Conservation (phyloP, 2,888 invertebrate genomes). For the Monoplex corrugatus region DNA sequence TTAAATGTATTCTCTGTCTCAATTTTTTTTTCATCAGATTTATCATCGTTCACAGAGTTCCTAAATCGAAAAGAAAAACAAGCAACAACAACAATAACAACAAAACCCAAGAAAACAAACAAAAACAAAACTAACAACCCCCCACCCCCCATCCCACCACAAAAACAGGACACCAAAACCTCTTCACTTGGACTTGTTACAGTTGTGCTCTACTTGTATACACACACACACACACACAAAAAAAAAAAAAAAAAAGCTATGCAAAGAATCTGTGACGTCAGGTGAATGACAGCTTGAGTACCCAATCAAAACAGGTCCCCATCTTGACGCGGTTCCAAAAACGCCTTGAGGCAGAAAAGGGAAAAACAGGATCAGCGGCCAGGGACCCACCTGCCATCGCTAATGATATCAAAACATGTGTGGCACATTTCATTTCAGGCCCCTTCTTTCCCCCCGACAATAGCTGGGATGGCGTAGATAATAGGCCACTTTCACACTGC, state of each 20-base stretch:
- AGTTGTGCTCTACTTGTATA: too few species aligned
- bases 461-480: not conserved
- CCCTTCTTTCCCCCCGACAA: not conserved
- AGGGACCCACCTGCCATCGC: not conserved
- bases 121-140: not conserved
- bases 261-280: slow-evolving; percentile 32
- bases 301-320: slow-evolving; percentile 4
- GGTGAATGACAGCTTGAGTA: slow-evolving; percentile 13
- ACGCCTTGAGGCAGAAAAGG: not conserved
- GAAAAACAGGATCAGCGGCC: slow-evolving; percentile 5
- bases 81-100: not conserved
- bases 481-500: not conserved
- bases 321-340: not conserved
- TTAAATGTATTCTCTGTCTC: not conserved
- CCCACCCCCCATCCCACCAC: not conserved
- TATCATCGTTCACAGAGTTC: too few species aligned
- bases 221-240: too few species aligned
- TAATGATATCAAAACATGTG: slow-evolving; percentile 24
- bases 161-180: not conserved
- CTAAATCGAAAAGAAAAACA: too few species aligned
- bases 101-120: not conserved
- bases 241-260: not conserved
- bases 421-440: slow-evolving; percentile 7
- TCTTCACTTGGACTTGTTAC: not conserved
- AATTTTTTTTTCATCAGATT: too few species aligned